A percentile compares a stretch with the other conserved stretches of the same genome.
Evolutionary conservation across 2,797 vertebrate genomes (phyloP).

Genomic region (Pagetopsis macropterus): DNA sequence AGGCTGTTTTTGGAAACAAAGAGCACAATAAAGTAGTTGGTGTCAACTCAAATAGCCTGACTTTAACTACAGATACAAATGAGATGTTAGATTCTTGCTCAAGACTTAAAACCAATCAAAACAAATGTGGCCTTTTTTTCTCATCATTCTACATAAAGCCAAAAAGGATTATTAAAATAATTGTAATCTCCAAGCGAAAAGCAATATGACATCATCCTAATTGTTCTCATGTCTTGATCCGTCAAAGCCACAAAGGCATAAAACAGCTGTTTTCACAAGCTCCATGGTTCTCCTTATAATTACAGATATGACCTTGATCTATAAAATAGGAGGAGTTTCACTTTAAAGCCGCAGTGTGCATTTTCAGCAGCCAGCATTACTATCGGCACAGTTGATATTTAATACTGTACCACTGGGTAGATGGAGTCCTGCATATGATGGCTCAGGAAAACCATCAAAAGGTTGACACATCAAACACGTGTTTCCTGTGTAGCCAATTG

Average conservation of each 20-base stretch:
- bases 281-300: neutral
- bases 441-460: neutral
- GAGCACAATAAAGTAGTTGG: too few species aligned
- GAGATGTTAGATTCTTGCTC: too few species aligned
- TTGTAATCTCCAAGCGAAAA: neutral
- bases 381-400: neutral
- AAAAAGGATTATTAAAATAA: neutral
- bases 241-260: neutral
- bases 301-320: neutral
- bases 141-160: too few species aligned
- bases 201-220: neutral
- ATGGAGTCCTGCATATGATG: neutral
- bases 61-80: too few species aligned
- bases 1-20: too few species aligned
- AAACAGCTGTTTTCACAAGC: neutral
- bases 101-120: too few species aligned
- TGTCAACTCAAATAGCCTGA: too few species aligned
- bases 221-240: neutral
- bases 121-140: too few species aligned
- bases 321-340: neutral
- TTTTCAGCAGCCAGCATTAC: neutral
- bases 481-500: neutral
- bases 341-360: too few species aligned
- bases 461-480: neutral
- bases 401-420: neutral